Evolutionary conservation across 2,113 vertebrate genomes (phyloP).

Genomic region (Equus quagga): DNA sequence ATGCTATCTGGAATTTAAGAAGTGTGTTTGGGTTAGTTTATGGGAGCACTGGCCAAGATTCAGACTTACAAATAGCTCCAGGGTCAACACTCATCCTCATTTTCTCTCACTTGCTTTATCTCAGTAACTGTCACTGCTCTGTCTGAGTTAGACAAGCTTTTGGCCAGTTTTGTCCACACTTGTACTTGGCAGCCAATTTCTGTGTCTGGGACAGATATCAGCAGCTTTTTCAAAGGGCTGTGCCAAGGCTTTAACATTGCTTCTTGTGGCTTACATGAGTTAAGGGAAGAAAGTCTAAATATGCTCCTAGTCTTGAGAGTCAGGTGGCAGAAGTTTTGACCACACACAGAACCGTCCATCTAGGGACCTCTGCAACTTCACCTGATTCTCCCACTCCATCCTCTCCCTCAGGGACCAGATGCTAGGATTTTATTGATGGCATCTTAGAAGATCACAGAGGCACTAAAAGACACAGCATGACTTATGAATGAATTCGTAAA

Average conservation of each 20-base stretch:
- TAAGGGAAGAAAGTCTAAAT: neutral
- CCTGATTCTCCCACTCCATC: neutral
- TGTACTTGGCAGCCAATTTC: conserved; percentile 48
- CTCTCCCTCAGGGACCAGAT: neutral
- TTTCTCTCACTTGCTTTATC: neutral
- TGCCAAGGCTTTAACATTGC: neutral
- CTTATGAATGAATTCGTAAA: neutral
- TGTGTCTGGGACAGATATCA: neutral
- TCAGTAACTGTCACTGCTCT: neutral
- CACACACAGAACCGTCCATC: neutral
- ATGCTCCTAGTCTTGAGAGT: neutral
- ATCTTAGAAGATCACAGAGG: neutral
- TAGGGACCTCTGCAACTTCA: neutral
- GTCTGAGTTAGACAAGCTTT: neutral
- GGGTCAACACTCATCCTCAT: neutral
- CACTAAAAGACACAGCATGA: neutral
- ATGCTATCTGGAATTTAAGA: neutral
- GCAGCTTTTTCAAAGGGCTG: neutral
- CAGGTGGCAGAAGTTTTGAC: neutral
- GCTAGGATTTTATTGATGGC: neutral
- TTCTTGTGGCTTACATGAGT: neutral
- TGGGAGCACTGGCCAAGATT: neutral
- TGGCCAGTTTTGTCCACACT: neutral
- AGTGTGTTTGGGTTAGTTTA: neutral
- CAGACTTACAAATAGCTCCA: conserved; percentile 15